Evolutionary conservation across 2,113 vertebrate genomes (phyloP).

Genomic region (Percina caprodes): DNA sequence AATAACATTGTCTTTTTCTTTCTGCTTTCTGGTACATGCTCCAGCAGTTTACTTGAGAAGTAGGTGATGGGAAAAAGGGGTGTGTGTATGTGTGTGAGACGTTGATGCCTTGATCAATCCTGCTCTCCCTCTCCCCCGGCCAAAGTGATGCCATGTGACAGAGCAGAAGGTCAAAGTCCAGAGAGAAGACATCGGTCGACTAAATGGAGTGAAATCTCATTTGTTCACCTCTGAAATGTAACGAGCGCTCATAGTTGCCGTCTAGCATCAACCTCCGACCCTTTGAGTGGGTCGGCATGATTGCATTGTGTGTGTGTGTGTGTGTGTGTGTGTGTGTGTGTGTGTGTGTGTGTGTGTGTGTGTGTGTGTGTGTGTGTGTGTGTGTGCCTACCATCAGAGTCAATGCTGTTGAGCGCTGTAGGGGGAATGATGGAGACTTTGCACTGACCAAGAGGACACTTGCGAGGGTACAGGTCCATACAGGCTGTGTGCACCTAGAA

Average conservation of each 20-base stretch:
- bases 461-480: constrained; percentile 93
- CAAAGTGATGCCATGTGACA: not conserved
- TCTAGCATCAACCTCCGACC: constrained; percentile 17
- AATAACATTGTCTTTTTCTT: constrained; percentile 4
- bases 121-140: not conserved
- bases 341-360: not conserved
- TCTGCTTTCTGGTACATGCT: not conserved
- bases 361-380: constrained; percentile 1
- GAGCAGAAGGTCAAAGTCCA: constrained; percentile 42
- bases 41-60: not conserved
- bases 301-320: not conserved
- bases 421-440: constrained; percentile 99
- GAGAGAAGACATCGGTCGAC: not conserved
- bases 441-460: constrained; percentile 97
- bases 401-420: constrained; percentile 98
- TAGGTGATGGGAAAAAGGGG: not conserved
- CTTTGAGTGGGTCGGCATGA: not conserved
- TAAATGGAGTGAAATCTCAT: constrained; percentile 35
- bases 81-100: not conserved
- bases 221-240: constrained; percentile 26
- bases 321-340: constrained; percentile 6
- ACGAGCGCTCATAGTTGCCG: constrained; percentile 14
- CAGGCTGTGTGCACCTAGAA: constrained; percentile 96
- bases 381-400: constrained; percentile 93
- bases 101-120: not conserved